Evolutionary conservation across 2,888 invertebrate species (phyloP).

Genomic region (Poecilus cupreus): DNA sequence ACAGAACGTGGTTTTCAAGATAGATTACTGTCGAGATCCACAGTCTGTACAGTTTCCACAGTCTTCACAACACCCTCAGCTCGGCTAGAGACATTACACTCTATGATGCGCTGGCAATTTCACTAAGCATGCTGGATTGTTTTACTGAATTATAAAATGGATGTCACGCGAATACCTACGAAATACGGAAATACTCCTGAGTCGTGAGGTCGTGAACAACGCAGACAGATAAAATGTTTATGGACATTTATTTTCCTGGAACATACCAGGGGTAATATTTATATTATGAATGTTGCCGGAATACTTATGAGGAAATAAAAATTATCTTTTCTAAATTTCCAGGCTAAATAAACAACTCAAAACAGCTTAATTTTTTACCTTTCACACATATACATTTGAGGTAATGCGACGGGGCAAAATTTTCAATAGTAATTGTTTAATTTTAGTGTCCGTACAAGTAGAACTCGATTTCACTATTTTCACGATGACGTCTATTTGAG

Average conservation of each 20-base stretch:
- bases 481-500: too few species aligned
- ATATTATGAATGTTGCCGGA: not conserved
- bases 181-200: too few species aligned
- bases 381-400: too few species aligned
- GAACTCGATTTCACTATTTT: too few species aligned
- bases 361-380: too few species aligned
- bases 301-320: too few species aligned
- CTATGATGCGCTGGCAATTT: conserved; percentile 46
- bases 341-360: too few species aligned
- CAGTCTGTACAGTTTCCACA: too few species aligned
- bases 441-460: too few species aligned
- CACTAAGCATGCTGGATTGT: conserved; percentile 46
- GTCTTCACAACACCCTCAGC: not conserved
- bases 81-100: conserved; percentile 41
- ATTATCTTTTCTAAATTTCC: too few species aligned
- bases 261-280: not conserved
- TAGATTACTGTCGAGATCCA: conserved; percentile 31
- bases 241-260: not conserved
- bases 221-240: conserved; percentile 11
- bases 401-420: too few species aligned
- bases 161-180: conserved; percentile 27
- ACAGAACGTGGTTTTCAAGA: conserved; percentile 39
- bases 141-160: conserved; percentile 51
- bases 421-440: too few species aligned
- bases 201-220: conserved; percentile 8